Conservation (phyloP, 2,888 invertebrate genomes). For the Graphium colonna region DNA sequence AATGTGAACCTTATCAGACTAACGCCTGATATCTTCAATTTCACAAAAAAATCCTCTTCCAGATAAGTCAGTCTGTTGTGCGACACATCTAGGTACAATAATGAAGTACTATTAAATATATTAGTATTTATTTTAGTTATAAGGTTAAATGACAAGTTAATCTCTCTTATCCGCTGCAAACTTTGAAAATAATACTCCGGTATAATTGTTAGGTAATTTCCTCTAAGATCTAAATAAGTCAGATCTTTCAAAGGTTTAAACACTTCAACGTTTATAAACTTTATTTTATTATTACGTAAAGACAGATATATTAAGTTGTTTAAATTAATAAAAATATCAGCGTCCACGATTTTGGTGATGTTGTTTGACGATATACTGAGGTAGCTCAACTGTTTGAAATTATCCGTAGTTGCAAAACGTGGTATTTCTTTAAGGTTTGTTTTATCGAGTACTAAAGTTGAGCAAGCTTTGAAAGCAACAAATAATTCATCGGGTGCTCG, state of each 20-base stretch:
- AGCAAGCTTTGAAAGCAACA: slow-evolving; percentile 2
- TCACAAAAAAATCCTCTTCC: slow-evolving; percentile 25
- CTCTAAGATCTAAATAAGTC: slow-evolving; percentile 25
- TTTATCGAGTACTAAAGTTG: background rate
- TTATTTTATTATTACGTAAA: slow-evolving; percentile 3
- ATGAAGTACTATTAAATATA: slow-evolving; percentile 21
- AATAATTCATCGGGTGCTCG: slow-evolving; percentile 24
- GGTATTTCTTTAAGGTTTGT: slow-evolving; percentile 4
- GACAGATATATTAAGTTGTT: background rate
- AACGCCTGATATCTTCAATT: slow-evolving; percentile 19
- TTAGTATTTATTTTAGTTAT: slow-evolving; percentile 20
- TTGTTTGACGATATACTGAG: slow-evolving; percentile 7
- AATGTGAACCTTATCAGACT: slow-evolving; percentile 26
- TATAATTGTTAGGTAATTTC: too few species aligned
- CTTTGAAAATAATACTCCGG: slow-evolving; percentile 23
- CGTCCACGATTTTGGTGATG: slow-evolving; percentile 1
- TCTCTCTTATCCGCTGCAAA: slow-evolving; percentile 20
- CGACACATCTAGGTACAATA: slow-evolving; percentile 26
- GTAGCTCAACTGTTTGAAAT: slow-evolving; percentile 1
- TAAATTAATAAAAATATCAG: slow-evolving; percentile 5
- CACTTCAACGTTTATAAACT: slow-evolving; percentile 4
- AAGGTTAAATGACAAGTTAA: slow-evolving; percentile 28
- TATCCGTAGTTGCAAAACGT: background rate
- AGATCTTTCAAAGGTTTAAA: slow-evolving; percentile 19
- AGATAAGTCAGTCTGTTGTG: slow-evolving; percentile 28